Base-by-base conservation (phyloP, 1,140 invertebrate species). In the Centruroides sculpturatus region DNA sequence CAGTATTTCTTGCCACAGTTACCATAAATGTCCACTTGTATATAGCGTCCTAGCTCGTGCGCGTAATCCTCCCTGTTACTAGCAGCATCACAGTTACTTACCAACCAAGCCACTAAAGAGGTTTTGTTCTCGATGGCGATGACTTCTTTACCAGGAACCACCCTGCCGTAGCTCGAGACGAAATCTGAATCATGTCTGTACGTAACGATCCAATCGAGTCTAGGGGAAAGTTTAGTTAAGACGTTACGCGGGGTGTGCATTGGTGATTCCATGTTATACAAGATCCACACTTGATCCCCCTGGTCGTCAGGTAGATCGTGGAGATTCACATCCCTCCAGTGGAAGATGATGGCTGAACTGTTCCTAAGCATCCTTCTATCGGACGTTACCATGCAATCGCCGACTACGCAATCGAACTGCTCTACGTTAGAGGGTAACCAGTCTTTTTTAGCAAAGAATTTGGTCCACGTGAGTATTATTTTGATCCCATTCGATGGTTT, bases 11-110 rank as follows among this genome's bases (percentile, higher is more conserved):
- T 56, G 64, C 70, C 71, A 72, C 86, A 89, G 0, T 61, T 63
- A 11, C 86, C 87, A 64, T 80, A 87, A 10, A 84, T 74, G 69
- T 86, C 83, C 7, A 87, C 78, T 3, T 68, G 49, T 53, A 86
- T 76, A 64, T 80, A 71, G 47, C 75, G 73, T 50, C 74, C 64
- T 3, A 87, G 70, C 62, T 82, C 70, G 35, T 69, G 61, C 0
- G 79, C 80, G 65, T 81, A 84, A 2, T 72, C 47, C 62, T 80
- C 71, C 12, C 85, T 70, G 3, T 70, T 69, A 62, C 80, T 81
- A 13, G 63, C 64, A 0, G 80, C 73, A 3, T 65, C 5, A 66
- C 84, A 86, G 66, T 85, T 81, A 54, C 80, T 81, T 2, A 83
- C 80, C 63, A 84, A 78, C 82, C 82, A 84, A 8, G 41, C 41